Evolutionary conservation across 2,113 vertebrate species (phyloP).

Genomic region (Donacobius atricapilla): DNA sequence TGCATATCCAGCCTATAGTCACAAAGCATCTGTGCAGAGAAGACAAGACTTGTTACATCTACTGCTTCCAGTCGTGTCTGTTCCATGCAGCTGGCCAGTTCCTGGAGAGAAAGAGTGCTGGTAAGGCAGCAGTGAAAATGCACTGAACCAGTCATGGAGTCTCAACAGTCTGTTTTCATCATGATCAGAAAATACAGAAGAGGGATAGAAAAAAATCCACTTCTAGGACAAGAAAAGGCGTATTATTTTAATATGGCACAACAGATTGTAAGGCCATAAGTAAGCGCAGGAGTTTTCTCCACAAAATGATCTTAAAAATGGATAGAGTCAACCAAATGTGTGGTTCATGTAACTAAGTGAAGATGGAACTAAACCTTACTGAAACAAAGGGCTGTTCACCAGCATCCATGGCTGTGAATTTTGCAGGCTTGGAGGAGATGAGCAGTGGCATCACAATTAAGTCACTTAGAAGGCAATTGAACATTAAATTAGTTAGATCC

Average conservation of each 20-base stretch:
- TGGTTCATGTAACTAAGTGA: background rate
- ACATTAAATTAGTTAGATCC: background rate
- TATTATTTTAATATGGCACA: background rate
- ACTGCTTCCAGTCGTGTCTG: background rate
- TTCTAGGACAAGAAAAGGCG: background rate
- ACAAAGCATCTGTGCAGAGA: background rate
- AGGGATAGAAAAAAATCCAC: background rate
- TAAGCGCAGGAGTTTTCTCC: background rate
- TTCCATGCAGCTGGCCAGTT: background rate
- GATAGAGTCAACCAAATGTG: background rate
- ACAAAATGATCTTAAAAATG: background rate
- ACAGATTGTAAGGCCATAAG: background rate
- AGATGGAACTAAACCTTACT: background rate
- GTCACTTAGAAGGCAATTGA: background rate
- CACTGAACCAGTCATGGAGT: rapidly evolving
- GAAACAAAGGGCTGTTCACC: background rate
- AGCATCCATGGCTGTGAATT: background rate
- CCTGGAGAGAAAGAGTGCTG: background rate
- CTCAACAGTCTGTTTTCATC: background rate
- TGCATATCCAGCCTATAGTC: background rate
- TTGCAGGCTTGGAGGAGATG: background rate
- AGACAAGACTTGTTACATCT: background rate
- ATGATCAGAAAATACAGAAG: background rate
- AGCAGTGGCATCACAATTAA: background rate
- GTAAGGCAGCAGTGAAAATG: background rate